Percentiles rank a stretch among this genome's conserved stretches.
These are phyloP conservation scores for Heliconius melpomene DNA, from an alignment of 1,140 invertebrate species.

Conservation along the genomic window DNA sequence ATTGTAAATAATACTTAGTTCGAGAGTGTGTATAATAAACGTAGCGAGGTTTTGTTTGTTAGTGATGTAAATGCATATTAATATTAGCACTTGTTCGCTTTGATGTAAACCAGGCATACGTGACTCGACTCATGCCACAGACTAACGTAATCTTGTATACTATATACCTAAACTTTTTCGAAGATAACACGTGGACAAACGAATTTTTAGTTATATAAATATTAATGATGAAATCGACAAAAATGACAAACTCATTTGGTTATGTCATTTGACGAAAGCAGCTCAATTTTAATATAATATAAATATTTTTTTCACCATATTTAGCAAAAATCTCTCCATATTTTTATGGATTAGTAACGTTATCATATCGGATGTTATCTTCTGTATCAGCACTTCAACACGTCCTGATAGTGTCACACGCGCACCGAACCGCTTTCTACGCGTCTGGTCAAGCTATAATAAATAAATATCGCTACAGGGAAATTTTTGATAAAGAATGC, in stretches of 20 bases:
- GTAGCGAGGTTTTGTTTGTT: slow-evolving; percentile 1
- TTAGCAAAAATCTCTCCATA: slow-evolving; percentile 31
- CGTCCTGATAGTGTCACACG: slow-evolving; percentile 36
- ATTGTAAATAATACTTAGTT: neutral
- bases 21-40: neutral
- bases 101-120: slow-evolving; percentile 36
- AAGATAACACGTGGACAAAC: slow-evolving; percentile 23
- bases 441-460: slow-evolving; percentile 25
- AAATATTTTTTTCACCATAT: neutral
- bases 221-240: neutral
- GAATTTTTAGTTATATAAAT: neutral
- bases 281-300: neutral
- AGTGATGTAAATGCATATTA: slow-evolving; percentile 4
- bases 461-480: slow-evolving; percentile 18
- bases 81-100: slow-evolving; percentile 16
- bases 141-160: neutral
- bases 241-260: neutral
- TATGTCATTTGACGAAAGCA: too few species aligned
- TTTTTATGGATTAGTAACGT: slow-evolving; percentile 21
- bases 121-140: slow-evolving; percentile 45
- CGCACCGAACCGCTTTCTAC: slow-evolving; percentile 28
- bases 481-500: slow-evolving; percentile 24
- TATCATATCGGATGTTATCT: slow-evolving; percentile 43
- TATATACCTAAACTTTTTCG: slow-evolving; percentile 18
- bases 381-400: slow-evolving; percentile 36